Evolutionary conservation across 2,888 invertebrate genomes (phyloP).

Genomic region (Cataglyphis cursor): DNA sequence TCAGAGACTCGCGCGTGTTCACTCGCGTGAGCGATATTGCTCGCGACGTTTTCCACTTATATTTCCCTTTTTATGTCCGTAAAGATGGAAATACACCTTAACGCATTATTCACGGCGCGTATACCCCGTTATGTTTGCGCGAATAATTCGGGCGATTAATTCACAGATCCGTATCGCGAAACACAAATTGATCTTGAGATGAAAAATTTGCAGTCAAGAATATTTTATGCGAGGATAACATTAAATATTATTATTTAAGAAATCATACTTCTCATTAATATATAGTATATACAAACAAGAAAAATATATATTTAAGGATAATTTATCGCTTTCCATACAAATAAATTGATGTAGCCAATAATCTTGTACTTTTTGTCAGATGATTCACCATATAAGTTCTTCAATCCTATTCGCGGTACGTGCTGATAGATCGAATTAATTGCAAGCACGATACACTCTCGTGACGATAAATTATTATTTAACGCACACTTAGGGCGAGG

Average conservation of each 20-base stretch:
- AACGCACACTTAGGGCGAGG: constrained; percentile 11
- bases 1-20: constrained; percentile 1
- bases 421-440: constrained; percentile 33
- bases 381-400: not conserved
- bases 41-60: constrained; percentile 43
- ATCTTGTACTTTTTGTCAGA: constrained; percentile 1
- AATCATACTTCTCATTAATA: not conserved
- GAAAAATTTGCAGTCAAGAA: not conserved
- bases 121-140: constrained; percentile 30
- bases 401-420: constrained; percentile 18
- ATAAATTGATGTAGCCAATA: not conserved
- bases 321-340: not conserved
- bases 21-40: constrained; percentile 37
- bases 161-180: constrained; percentile 7
- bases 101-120: constrained; percentile 32
- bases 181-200: not conserved
- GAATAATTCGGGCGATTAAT: constrained; percentile 30
- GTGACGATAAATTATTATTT: constrained; percentile 51
- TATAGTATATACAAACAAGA: not conserved
- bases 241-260: not conserved
- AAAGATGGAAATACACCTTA: constrained; percentile 49
- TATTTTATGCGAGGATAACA: not conserved
- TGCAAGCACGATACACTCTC: constrained; percentile 20
- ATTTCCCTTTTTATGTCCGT: constrained; percentile 12
- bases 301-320: not conserved